phyloP scores from a whole-genome alignment of 2,113 vertebrate species.

The Anser cygnoides region DNA sequence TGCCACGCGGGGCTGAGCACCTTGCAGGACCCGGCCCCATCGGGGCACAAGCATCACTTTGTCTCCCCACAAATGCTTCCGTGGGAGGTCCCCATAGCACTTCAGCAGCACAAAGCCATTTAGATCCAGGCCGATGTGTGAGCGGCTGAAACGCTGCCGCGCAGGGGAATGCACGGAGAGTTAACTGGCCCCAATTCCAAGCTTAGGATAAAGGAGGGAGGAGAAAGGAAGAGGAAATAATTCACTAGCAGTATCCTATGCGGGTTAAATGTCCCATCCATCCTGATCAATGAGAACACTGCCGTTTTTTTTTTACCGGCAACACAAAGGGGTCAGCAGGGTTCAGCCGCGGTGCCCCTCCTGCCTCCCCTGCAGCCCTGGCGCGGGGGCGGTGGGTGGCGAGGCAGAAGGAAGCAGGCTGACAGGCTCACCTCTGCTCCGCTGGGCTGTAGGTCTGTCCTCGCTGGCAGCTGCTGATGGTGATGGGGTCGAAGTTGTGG shows the following conservation, averaged over 20 bases:
- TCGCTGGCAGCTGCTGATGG: slow-evolving; percentile 96
- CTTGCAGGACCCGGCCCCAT: background rate
- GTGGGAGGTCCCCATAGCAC: slow-evolving; percentile 2
- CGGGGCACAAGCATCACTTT: background rate
- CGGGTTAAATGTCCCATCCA: slow-evolving; percentile 69
- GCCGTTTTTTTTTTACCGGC: background rate
- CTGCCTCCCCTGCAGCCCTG: background rate
- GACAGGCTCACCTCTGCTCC: slow-evolving; percentile 90
- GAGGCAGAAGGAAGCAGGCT: background rate
- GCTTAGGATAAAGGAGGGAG: slow-evolving; percentile 44
- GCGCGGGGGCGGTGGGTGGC: slow-evolving; percentile 3
- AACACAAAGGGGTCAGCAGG: slow-evolving; percentile 39
- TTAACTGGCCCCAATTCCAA: slow-evolving; percentile 13
- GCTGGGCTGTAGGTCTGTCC: slow-evolving; percentile 97
- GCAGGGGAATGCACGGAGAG: background rate
- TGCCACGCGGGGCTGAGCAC: fast-evolving
- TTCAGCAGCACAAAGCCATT: background rate
- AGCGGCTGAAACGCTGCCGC: fast-evolving
- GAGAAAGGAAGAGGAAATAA: slow-evolving; percentile 73
- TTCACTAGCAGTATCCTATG: slow-evolving; percentile 57
- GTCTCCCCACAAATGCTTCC: fast-evolving
- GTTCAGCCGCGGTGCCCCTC: slow-evolving; percentile 37
- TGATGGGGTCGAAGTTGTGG: slow-evolving; percentile 98
- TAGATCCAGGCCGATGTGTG: background rate
- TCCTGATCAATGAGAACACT: slow-evolving; percentile 59